Evolutionary conservation across 2,888 invertebrate genomes (phyloP).

Genomic region (Acrocyrtus sp.): DNA sequence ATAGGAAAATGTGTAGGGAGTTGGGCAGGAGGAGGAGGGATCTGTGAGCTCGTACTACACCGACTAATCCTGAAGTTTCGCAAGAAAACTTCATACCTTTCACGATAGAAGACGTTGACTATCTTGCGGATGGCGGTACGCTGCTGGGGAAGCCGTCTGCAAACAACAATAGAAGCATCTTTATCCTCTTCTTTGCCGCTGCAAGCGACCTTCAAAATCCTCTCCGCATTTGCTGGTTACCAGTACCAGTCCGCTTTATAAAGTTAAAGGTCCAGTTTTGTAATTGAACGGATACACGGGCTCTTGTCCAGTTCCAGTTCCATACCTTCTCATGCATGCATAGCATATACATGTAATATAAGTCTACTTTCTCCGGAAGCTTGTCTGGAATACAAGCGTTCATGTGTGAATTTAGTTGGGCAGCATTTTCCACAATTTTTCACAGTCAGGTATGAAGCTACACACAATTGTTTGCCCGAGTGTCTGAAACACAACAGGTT

Average conservation of each 20-base stretch:
- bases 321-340: too few species aligned
- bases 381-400: neutral
- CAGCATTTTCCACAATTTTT: too few species aligned
- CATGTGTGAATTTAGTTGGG: neutral
- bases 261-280: neutral
- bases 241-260: neutral
- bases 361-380: conserved; percentile 7
- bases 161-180: neutral
- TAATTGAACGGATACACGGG: neutral
- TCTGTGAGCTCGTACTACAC: neutral
- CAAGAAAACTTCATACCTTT: conserved; percentile 26
- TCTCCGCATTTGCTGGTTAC: neutral
- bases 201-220: neutral
- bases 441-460: too few species aligned
- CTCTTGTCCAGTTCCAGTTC: too few species aligned
- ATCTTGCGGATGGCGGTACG: conserved; percentile 7
- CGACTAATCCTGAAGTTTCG: neutral
- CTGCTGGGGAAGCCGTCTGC: neutral
- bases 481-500: too few species aligned
- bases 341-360: too few species aligned
- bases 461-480: too few species aligned
- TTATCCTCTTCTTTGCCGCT: neutral
- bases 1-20: neutral
- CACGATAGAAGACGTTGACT: conserved; percentile 51
- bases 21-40: conserved; percentile 24